A percentile compares a stretch with the other conserved stretches of the same genome.
Evolutionary conservation across 2,797 vertebrate genomes (phyloP).

Genomic region (Amniataba percoides): DNA sequence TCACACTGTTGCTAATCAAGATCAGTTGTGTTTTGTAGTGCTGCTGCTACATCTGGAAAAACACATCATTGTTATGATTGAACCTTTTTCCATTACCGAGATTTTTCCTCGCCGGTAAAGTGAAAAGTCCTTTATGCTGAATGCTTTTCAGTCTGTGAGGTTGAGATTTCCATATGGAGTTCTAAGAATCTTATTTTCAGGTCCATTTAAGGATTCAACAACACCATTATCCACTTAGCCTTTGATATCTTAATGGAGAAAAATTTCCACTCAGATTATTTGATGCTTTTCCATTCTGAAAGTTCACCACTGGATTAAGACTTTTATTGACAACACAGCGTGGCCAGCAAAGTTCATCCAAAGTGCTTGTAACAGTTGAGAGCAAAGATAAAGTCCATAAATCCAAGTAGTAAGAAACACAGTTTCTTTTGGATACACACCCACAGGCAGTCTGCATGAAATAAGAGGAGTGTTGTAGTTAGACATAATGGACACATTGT

Average conservation of each 20-base stretch:
- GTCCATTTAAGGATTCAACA: constrained; percentile 8
- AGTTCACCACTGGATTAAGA: constrained; percentile 1
- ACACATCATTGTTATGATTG: constrained; percentile 53
- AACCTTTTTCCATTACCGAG: constrained; percentile 55
- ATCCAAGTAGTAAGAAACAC: constrained; percentile 1
- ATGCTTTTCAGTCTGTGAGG: constrained; percentile 15
- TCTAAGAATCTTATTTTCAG: constrained; percentile 21
- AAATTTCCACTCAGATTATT: neutral
- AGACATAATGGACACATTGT: neutral
- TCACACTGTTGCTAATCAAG: constrained; percentile 49
- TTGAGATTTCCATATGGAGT: constrained; percentile 9
- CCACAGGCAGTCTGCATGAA: neutral
- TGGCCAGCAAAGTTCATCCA: constrained; percentile 9
- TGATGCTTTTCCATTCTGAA: constrained; percentile 11
- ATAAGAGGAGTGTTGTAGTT: neutral
- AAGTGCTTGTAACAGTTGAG: constrained; percentile 1
- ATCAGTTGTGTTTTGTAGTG: constrained; percentile 33
- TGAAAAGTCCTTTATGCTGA: constrained; percentile 40
- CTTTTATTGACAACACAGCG: constrained; percentile 32
- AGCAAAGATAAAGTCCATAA: constrained; percentile 5
- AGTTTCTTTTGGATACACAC: neutral
- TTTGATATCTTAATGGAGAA: constrained; percentile 18
- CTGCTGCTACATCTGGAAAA: constrained; percentile 51
- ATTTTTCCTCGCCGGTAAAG: constrained; percentile 31
- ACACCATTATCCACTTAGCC: constrained; percentile 23